Conservation (phyloP, 2,888 invertebrate species). For the Caenorhabditis afra region DNA sequence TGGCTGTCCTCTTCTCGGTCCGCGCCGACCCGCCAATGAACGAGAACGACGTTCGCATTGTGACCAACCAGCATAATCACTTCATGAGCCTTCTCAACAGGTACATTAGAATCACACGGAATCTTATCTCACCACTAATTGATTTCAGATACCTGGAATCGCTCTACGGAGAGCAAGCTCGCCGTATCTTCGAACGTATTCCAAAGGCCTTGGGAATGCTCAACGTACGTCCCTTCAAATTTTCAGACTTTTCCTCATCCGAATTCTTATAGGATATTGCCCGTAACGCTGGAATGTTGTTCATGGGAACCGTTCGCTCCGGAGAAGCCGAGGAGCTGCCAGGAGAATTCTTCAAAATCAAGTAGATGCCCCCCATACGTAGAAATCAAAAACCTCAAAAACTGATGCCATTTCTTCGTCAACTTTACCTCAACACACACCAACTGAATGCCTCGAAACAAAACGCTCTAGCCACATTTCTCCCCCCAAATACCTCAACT, state of each 20-base stretch:
- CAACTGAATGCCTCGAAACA: constrained; percentile 25
- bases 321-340: constrained; percentile 74
- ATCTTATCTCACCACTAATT: neutral
- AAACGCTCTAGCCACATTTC: constrained; percentile 52
- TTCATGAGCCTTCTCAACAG: constrained; percentile 60
- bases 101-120: neutral
- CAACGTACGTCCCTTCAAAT: constrained; percentile 37
- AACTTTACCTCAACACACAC: constrained; percentile 33
- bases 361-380: constrained; percentile 47
- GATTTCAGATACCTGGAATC: constrained; percentile 77
- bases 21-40: constrained; percentile 60
- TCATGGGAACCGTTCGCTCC: constrained; percentile 71
- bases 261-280: constrained; percentile 61
- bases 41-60: constrained; percentile 62
- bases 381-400: constrained; percentile 17
- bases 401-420: constrained; percentile 40
- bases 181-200: constrained; percentile 66
- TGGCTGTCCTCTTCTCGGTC: constrained; percentile 73
- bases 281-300: constrained; percentile 70
- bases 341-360: constrained; percentile 75
- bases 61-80: constrained; percentile 50
- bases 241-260: neutral
- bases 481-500: constrained; percentile 16
- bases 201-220: constrained; percentile 71
- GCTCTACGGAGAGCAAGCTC: constrained; percentile 71